Evolutionary conservation across 2,797 vertebrate genomes (phyloP).

Genomic region (Crax fasciolata): DNA sequence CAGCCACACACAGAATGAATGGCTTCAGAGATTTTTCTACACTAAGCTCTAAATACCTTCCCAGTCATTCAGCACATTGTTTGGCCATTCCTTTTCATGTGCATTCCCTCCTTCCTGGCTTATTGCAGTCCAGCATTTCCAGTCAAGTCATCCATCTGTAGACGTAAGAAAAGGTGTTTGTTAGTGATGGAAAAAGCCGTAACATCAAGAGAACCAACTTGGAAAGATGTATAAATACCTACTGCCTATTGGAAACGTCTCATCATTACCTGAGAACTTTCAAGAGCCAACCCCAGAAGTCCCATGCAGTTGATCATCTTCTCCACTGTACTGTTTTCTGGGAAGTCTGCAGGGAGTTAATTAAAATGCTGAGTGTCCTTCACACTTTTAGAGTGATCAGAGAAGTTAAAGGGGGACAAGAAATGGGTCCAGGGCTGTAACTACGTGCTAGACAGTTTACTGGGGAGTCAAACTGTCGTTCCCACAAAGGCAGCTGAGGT

Average conservation of each 20-base stretch:
- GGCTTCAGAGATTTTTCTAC: slow-evolving; percentile 41
- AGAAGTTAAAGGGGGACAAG: not conserved
- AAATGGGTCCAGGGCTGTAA: not conserved
- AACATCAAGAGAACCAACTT: not conserved
- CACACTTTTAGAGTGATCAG: not conserved
- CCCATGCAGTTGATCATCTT: not conserved
- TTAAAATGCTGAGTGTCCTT: not conserved
- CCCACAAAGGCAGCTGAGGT: not conserved
- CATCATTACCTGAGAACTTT: not conserved
- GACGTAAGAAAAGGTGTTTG: not conserved
- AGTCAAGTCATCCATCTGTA: not conserved
- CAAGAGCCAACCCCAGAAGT: not conserved
- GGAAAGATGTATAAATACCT: not conserved
- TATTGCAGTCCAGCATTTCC: not conserved
- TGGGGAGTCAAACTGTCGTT: not conserved
- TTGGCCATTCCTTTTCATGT: not conserved
- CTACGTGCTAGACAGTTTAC: not conserved
- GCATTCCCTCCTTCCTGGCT: not conserved
- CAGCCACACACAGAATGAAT: slow-evolving; percentile 44
- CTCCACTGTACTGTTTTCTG: not conserved
- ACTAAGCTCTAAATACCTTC: slow-evolving; percentile 36
- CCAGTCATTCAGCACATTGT: not conserved
- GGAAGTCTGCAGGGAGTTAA: not conserved
- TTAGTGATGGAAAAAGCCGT: not conserved
- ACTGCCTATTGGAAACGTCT: not conserved